These are phyloP conservation scores for Harpalus rufipes DNA, from an alignment of 2,888 invertebrate species.

Conservation along the genomic window DNA sequence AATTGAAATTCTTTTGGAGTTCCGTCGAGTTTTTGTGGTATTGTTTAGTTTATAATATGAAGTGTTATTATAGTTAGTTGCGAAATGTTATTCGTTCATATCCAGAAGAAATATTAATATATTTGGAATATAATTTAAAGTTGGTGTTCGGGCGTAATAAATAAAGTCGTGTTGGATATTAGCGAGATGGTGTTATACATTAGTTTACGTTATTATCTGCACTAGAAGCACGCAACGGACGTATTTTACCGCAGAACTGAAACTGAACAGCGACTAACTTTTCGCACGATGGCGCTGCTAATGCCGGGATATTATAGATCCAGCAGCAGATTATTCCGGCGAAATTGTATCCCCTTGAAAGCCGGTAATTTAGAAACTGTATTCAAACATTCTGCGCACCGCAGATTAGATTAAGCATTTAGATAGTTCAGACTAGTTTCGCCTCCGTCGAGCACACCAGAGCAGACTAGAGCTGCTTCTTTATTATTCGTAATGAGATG, in stretches of 20 bases:
- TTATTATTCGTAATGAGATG: conserved; percentile 57
- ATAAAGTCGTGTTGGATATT: conserved; percentile 48
- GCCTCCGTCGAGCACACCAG: conserved; percentile 1
- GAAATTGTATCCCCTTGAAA: conserved; percentile 66
- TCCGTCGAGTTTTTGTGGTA: background rate
- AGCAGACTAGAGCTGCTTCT: conserved; percentile 29
- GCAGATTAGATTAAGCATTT: conserved; percentile 67
- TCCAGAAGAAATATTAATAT: conserved; percentile 20
- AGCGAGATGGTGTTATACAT: conserved; percentile 49
- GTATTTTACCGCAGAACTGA: conserved; percentile 29
- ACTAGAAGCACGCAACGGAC: conserved; percentile 33
- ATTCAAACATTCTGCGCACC: conserved; percentile 66
- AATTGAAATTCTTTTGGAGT: background rate
- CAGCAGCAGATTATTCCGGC: conserved; percentile 59
- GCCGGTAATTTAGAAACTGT: conserved; percentile 67
- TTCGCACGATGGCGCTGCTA: conserved; percentile 46
- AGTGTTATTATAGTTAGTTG: background rate
- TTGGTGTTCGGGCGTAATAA: conserved; percentile 27
- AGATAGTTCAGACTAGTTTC: conserved; percentile 62
- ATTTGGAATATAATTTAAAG: conserved; percentile 51
- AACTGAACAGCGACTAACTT: conserved; percentile 30
- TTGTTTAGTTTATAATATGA: background rate
- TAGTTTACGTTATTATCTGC: conserved; percentile 54
- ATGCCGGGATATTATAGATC: conserved; percentile 64
- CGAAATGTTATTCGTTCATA: background rate